Conservation (phyloP, 2,888 invertebrate species). For the Sturmia bella region DNA sequence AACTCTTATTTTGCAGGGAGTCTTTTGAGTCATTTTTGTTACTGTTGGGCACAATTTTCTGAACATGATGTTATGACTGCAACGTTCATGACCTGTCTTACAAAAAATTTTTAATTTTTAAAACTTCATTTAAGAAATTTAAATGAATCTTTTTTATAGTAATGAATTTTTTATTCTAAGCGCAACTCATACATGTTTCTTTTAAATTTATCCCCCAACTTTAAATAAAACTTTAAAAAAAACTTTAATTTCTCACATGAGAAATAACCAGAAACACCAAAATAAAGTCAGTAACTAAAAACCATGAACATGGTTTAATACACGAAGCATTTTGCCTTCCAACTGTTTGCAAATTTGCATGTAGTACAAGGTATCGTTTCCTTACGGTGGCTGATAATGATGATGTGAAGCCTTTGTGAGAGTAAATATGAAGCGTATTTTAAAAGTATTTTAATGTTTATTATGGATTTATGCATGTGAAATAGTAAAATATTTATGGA, state of each 20-base stretch:
- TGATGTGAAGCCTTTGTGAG: slow-evolving; percentile 1
- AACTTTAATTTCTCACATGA: neutral
- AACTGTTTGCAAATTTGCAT: neutral
- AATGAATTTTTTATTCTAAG: no score
- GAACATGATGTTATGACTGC: no score
- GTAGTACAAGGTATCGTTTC: neutral
- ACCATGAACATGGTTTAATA: slow-evolving; percentile 31
- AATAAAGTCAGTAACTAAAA: slow-evolving; percentile 28
- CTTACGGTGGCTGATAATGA: no score
- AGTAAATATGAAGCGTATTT: slow-evolving; percentile 33
- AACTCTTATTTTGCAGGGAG: no score
- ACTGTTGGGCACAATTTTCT: no score
- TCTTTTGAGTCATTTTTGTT: no score
- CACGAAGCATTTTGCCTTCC: slow-evolving; percentile 7
- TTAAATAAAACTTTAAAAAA: neutral
- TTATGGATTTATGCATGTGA: slow-evolving; percentile 18
- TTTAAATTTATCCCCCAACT: slow-evolving; percentile 1
- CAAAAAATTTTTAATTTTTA: no score
- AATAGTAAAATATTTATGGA: slow-evolving; percentile 16
- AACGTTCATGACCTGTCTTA: no score
- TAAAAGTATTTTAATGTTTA: slow-evolving; percentile 44
- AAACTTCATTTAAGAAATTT: no score
- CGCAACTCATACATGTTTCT: neutral
- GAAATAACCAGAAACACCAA: slow-evolving; percentile 4
- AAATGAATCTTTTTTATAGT: no score